Evolutionary conservation across 1,140 invertebrate genomes (phyloP).

Genomic region (Vanessa atalanta): DNA sequence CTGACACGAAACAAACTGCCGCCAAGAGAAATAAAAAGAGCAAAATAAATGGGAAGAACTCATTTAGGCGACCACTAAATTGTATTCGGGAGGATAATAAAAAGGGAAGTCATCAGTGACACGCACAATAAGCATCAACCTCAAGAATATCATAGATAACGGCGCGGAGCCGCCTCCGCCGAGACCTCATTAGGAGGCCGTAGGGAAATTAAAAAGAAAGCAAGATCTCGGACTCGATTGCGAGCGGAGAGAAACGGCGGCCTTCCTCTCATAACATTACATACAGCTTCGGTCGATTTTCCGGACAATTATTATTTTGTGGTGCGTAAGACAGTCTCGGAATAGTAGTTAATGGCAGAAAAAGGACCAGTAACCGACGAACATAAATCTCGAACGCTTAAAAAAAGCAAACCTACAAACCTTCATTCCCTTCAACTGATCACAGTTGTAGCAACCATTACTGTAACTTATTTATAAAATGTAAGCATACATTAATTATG

Average conservation of each 20-base stretch:
- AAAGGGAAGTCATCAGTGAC: conserved; percentile 80
- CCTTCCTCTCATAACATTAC: conserved; percentile 79
- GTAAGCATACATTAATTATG: too few species aligned
- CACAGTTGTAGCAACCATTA: too few species aligned
- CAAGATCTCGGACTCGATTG: conserved; percentile 80
- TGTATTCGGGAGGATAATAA: conserved; percentile 80
- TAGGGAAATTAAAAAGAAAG: conserved; percentile 82
- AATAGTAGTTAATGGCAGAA: conserved; percentile 70
- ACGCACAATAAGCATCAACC: conserved; percentile 81
- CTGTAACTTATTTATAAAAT: too few species aligned
- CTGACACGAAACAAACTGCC: conserved; percentile 74
- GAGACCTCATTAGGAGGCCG: conserved; percentile 79
- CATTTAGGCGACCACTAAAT: conserved; percentile 77
- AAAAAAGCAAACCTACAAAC: neutral
- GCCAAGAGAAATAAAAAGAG: conserved; percentile 78
- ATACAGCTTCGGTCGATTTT: conserved; percentile 79
- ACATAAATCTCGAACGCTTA: conserved; percentile 27
- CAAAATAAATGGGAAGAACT: conserved; percentile 77
- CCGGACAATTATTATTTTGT: conserved; percentile 82
- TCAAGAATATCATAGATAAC: conserved; percentile 81
- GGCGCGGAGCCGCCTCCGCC: conserved; percentile 62
- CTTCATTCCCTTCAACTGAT: neutral
- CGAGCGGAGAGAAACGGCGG: conserved; percentile 70
- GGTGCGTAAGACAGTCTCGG: conserved; percentile 74
- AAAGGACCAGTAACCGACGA: conserved; percentile 34